Conservation (phyloP, 2,113 vertebrate species). For the Nerophis ophidion region DNA sequence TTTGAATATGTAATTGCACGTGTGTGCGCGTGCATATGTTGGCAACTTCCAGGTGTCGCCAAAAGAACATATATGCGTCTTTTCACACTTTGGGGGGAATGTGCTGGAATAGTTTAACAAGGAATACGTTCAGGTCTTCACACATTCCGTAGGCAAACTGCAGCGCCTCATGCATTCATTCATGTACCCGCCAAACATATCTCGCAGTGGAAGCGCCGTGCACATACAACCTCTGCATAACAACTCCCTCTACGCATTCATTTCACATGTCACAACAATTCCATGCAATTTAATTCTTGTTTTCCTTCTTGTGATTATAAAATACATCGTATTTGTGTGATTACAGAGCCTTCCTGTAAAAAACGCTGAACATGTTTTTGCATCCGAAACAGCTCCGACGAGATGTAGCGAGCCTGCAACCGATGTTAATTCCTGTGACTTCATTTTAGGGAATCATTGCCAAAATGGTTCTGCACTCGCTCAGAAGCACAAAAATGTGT, state of each 20-base stretch:
- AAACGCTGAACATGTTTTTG: constrained; percentile 4
- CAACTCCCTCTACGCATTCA: constrained; percentile 20
- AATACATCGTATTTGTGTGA: constrained; percentile 20
- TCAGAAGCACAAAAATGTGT: background rate
- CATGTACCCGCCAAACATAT: constrained; percentile 39
- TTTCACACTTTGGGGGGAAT: constrained; percentile 36
- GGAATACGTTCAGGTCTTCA: constrained; percentile 45
- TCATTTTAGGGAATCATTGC: constrained; percentile 6
- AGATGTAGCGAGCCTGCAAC: constrained; percentile 22
- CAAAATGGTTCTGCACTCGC: background rate
- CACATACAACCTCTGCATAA: constrained; percentile 23
- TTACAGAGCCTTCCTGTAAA: constrained; percentile 9
- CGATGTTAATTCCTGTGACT: background rate
- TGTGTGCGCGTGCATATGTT: constrained; percentile 24
- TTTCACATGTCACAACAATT: constrained; percentile 7
- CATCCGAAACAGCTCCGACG: constrained; percentile 19
- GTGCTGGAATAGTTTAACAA: constrained; percentile 16
- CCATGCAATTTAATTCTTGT: constrained; percentile 26
- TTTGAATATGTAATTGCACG: background rate
- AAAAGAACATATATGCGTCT: constrained; percentile 6
- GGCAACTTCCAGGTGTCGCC: constrained; percentile 19
- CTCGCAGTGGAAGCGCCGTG: constrained; percentile 6
- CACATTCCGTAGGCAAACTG: constrained; percentile 33
- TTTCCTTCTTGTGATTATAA: constrained; percentile 21
- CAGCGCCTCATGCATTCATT: constrained; percentile 56